Evolutionary conservation across 2,888 invertebrate genomes (phyloP), one percentile per base, ranked within the genome.

Genomic region (Tachina fera): DNA sequence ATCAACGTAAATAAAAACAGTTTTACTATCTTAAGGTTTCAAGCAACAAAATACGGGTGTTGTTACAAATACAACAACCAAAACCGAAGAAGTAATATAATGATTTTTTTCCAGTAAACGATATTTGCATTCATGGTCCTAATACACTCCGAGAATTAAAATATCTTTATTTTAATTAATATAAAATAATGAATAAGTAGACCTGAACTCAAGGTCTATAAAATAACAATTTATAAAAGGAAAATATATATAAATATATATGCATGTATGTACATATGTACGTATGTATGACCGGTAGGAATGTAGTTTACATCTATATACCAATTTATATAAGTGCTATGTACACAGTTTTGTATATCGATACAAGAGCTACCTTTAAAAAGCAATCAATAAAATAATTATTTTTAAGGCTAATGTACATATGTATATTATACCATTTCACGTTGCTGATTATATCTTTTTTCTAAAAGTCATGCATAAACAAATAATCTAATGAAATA

Each of bases 41-140:
- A 72, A 72, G 79, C 72, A 71, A 49, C 60, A 74, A 79, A 79
- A 83, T 79, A 82, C 83, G 86, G 86, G 86, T 86, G 86, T 86
- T 79, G 86, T 79, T 86, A 76, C 76, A 70, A 83, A 65, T 47
- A 80, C 63, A 65, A 80, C 43, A 78, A 60, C 58, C 49, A 70
- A 39, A 49, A 63, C 60, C 75, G 68, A 49, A 60, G 13, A 61
- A 67, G 56, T 49, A 77, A 77, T 72, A 68, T 53, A 77, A 80
- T 56, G 63, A 68, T 61, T 81, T 74, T 65, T 65, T 47, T 60
- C 31, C 1, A 31, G 31, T 31, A 31, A 31, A 31, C 6, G 5
- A 0, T 31, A 31, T 31, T 31, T 5, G 31, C 31, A 41, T 16
- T 9, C 51, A 16, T 51, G 2, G 16, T 51, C 51, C 31, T 31